Percentiles rank a stretch among this genome's conserved stretches.
These are phyloP conservation scores for Unio pictorum DNA, from an alignment of 2,888 invertebrate genomes.

Conservation along the genomic window DNA sequence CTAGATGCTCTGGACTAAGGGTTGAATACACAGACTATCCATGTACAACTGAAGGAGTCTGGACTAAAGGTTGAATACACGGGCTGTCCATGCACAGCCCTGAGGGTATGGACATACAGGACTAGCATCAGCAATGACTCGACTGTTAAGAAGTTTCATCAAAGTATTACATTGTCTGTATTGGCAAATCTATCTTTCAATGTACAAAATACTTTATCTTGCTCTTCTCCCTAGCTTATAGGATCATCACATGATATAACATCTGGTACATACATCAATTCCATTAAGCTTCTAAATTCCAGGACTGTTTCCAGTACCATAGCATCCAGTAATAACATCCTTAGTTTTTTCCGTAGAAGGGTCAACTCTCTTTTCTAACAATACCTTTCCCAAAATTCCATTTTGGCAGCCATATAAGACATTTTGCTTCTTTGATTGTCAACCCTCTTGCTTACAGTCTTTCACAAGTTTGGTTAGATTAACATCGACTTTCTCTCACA, in stretches of 20 bases:
- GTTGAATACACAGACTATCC: too few species aligned
- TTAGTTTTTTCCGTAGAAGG: constrained; percentile 16
- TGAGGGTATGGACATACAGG: constrained; percentile 15
- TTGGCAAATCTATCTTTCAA: constrained; percentile 17
- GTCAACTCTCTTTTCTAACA: constrained; percentile 26
- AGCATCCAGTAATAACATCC: constrained; percentile 26
- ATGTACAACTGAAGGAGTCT: too few species aligned
- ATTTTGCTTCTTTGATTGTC: constrained; percentile 29
- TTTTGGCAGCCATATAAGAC: constrained; percentile 21
- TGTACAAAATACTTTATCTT: constrained; percentile 11
- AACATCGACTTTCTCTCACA: constrained; percentile 16
- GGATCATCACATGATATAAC: constrained; percentile 22
- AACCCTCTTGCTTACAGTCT: constrained; percentile 18
- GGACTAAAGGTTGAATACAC: too few species aligned
- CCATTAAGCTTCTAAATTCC: constrained; percentile 33
- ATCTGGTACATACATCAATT: constrained; percentile 24
- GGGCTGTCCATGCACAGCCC: too few species aligned
- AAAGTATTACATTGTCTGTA: constrained; percentile 15
- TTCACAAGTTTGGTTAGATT: constrained; percentile 17
- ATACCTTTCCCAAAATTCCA: constrained; percentile 18
- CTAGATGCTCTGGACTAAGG: too few species aligned
- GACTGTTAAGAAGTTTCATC: constrained; percentile 5
- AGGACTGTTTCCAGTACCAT: constrained; percentile 17
- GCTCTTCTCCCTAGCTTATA: constrained; percentile 15
- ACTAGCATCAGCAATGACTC: constrained; percentile 19